These are phyloP conservation scores for Plotosus lineatus DNA, from an alignment of 2,113 vertebrate species.

Conservation along the genomic window DNA sequence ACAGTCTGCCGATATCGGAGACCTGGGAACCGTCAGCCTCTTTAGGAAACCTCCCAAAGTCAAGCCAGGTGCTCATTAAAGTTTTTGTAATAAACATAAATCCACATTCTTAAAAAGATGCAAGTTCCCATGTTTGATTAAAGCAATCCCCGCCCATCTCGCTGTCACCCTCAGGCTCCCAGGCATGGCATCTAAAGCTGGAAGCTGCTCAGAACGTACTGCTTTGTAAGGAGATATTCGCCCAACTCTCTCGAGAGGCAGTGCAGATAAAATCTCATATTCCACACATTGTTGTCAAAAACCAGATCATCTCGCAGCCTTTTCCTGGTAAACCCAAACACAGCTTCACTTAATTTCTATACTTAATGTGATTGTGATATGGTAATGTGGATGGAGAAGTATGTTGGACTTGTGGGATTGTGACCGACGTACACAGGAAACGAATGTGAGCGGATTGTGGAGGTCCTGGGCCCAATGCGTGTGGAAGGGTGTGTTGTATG, in stretches of 20 bases:
- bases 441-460: background rate
- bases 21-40: slow-evolving; percentile 90
- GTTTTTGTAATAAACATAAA: background rate
- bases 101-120: background rate
- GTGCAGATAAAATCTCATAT: slow-evolving; percentile 98
- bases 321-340: slow-evolving; percentile 82
- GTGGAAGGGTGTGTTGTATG: background rate
- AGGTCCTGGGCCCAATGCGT: background rate
- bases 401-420: background rate
- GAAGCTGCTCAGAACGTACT: slow-evolving; percentile 95
- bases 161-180: slow-evolving; percentile 75
- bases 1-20: slow-evolving; percentile 94
- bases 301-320: slow-evolving; percentile 97
- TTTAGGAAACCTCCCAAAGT: slow-evolving; percentile 85
- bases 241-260: slow-evolving; percentile 93
- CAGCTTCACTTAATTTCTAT: background rate
- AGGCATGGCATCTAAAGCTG: slow-evolving; percentile 90
- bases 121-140: background rate
- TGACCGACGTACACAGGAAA: background rate
- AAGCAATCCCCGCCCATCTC: background rate
- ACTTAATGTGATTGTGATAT: background rate
- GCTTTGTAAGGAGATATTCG: slow-evolving; percentile 97
- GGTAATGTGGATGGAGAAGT: background rate
- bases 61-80: slow-evolving; percentile 79
- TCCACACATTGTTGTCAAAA: slow-evolving; percentile 98